These are phyloP conservation scores for Orchesellides sinensis DNA, from an alignment of 2,888 invertebrate genomes.

Conservation along the genomic window DNA sequence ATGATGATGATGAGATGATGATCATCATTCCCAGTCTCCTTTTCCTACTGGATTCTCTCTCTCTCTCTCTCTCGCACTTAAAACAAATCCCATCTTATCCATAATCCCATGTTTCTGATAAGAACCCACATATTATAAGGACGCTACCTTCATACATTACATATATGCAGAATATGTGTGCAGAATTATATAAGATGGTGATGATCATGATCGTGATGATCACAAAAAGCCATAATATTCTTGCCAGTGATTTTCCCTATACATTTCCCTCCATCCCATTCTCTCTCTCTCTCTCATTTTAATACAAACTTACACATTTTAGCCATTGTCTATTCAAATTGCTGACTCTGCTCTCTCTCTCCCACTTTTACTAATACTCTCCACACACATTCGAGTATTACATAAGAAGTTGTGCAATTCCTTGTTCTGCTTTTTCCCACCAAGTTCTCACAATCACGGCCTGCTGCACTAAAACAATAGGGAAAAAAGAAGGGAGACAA, in stretches of 20 bases:
- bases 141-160: no score
- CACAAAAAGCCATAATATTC: background rate
- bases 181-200: no score
- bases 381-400: no score
- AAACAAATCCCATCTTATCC: no score
- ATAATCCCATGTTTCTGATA: no score
- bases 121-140: no score
- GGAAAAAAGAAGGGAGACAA: conserved; percentile 17
- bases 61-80: no score
- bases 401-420: conserved; percentile 17
- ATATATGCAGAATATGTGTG: no score
- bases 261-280: background rate
- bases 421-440: conserved; percentile 7
- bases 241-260: background rate
- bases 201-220: background rate
- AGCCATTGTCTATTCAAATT: conserved; percentile 52
- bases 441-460: conserved; percentile 48
- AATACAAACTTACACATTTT: background rate
- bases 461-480: conserved; percentile 64
- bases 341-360: conserved; percentile 55
- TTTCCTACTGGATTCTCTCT: no score
- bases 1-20: conserved; percentile 7
- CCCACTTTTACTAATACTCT: no score
- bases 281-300: conserved; percentile 6
- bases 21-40: no score